Base-by-base conservation (phyloP, 2,888 invertebrate species). In the Polyommatus icarus region DNA sequence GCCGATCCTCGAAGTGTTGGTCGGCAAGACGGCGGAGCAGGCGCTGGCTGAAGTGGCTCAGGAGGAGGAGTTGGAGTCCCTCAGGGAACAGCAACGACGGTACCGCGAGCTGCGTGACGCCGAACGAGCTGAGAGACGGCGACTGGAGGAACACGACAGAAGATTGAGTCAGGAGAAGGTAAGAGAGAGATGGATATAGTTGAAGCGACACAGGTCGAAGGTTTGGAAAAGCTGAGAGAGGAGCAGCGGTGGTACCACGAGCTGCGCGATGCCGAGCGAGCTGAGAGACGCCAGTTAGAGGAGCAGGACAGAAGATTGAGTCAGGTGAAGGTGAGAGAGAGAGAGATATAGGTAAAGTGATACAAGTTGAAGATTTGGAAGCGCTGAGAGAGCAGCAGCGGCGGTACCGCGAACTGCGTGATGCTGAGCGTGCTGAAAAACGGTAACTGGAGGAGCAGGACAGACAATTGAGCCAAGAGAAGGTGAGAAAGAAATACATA, bases 151-250 rank as follows among this genome's bases (percentile, higher is more conserved):
- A 84, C 96, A 97, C 85, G 98, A 98, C 85, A 88, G 95, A 84
- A 95, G 97, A 73, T 89, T 96, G 83, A 91, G 95, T 82, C 94
- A 94, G 77, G 97, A 97, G 89, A 97, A 96, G 90, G 95, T 95
- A 81, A 59, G 20, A 59, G 3, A 59, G 59, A 6, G 8, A 57
- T 3, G 46, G 24, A 24, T 24, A 24, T 99, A 83, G 95, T 97
- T 18, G 99, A 99, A 90, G 98, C 98, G 59, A 95, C 98, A 83
- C 98, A 99, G 88, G 99, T 99, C 88, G 98, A 99, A 90, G 99
- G 99, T 91, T 93, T 98, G 82, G 96, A 96, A 5, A 95, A 97
- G 40, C 92, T 99, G 82, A 95, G 97, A 79, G 96, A 96, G 85
- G 97, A 98, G 87, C 97, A 97, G 89, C 94, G 91, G 86, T 96